These are phyloP conservation scores for Tragelaphus scriptus DNA, from an alignment of 2,113 vertebrate genomes.

Conservation along the genomic window DNA sequence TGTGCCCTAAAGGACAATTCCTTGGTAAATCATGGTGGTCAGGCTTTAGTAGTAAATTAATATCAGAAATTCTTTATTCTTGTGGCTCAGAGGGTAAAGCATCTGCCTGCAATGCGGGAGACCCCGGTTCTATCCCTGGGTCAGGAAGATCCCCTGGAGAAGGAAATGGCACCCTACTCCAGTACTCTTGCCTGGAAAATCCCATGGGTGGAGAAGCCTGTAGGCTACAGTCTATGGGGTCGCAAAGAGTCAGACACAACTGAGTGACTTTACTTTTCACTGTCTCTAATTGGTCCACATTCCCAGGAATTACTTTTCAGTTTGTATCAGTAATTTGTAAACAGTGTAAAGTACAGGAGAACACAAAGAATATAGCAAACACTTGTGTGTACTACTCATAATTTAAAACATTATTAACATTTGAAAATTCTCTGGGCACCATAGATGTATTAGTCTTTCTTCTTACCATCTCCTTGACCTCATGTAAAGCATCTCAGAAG, in stretches of 20 bases:
- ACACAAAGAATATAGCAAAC: conserved; percentile 15
- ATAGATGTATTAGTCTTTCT: not conserved
- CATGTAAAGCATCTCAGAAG: not conserved
- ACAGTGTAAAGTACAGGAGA: not conserved
- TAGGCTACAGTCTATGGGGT: not conserved
- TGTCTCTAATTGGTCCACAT: not conserved
- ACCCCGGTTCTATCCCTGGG: not conserved
- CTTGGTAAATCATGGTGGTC: conserved; percentile 83
- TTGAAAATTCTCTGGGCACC: not conserved
- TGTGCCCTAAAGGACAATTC: conserved; percentile 89
- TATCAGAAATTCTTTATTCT: conserved; percentile 33
- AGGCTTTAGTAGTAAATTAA: conserved; percentile 20
- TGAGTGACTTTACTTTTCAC: not conserved
- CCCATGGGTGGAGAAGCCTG: not conserved
- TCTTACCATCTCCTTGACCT: not conserved
- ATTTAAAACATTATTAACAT: conserved; percentile 3
- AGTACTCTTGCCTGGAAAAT: not conserved
- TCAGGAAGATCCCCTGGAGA: not conserved
- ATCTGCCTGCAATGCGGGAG: not conserved
- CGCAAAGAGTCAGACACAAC: not conserved
- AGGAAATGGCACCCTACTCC: not conserved
- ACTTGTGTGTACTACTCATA: not conserved
- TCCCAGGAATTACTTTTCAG: not conserved
- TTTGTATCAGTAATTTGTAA: not conserved
- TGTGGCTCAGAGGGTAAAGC: not conserved